phyloP scores from a whole-genome alignment of 2,113 vertebrate genomes.

The Eolophus roseicapilla region DNA sequence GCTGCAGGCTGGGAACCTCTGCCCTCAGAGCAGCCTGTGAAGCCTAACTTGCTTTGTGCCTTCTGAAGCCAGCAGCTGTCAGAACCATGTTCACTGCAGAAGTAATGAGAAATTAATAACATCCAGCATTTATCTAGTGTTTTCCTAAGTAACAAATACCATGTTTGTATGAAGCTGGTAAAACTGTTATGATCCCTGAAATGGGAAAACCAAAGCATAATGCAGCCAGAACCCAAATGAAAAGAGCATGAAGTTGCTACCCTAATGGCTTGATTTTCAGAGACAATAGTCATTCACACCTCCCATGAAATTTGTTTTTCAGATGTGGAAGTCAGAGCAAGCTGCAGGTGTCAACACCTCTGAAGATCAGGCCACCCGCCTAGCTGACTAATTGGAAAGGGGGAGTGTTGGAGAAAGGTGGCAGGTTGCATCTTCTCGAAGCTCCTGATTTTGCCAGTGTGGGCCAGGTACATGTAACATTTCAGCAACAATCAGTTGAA shows the following conservation, averaged over 20 bases:
- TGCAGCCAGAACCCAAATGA: neutral
- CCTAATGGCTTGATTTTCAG: neutral
- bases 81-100: neutral
- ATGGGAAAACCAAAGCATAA: neutral
- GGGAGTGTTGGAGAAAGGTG: neutral
- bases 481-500: neutral
- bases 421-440: neutral
- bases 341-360: neutral
- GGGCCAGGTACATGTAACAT: neutral
- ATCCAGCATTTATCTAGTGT: neutral
- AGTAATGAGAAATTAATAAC: neutral
- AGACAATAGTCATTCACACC: neutral
- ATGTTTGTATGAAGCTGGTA: neutral
- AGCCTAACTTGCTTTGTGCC: neutral
- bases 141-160: neutral
- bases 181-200: neutral
- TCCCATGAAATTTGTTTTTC: neutral
- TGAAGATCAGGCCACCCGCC: neutral
- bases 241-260: neutral
- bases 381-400: neutral
- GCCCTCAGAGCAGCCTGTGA: neutral
- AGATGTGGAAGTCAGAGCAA: neutral
- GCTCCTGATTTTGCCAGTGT: neutral
- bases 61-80: slow-evolving; percentile 14
- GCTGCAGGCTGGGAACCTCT: neutral